Percentiles rank a stretch among this genome's conserved stretches.
Evolutionary conservation across 2,888 invertebrate species (phyloP).

Genomic region (Hirtodrosophila cameraria): DNA sequence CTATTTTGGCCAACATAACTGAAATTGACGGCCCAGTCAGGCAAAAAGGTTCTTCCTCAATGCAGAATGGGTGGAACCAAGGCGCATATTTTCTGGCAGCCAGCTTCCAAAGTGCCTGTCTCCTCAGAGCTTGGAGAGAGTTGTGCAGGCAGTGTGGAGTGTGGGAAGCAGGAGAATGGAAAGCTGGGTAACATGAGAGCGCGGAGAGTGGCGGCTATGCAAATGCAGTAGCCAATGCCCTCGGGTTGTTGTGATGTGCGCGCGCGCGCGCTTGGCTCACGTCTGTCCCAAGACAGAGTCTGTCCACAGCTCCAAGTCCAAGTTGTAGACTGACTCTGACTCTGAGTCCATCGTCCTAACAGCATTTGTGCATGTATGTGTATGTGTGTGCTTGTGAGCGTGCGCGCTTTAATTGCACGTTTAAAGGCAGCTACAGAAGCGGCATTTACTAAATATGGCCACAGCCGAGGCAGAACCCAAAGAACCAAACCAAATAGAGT

Average conservation of each 20-base stretch:
- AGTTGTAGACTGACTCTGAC: conserved; percentile 6
- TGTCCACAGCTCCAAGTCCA: conserved; percentile 14
- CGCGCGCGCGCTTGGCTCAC: conserved; percentile 57
- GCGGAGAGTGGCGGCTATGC: conserved; percentile 71
- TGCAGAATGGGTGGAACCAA: conserved; percentile 33
- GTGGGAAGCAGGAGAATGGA: neutral
- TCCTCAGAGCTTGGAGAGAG: neutral
- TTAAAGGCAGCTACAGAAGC: conserved; percentile 77
- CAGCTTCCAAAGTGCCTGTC: conserved; percentile 37
- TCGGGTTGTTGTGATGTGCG: conserved; percentile 81
- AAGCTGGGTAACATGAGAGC: conserved; percentile 2
- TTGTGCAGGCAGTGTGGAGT: neutral
- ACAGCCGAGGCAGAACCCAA: conserved; percentile 39
- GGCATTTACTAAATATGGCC: conserved; percentile 80
- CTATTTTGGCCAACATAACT: conserved; percentile 67
- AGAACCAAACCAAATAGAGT: neutral
- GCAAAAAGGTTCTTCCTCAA: conserved; percentile 32
- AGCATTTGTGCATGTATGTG: conserved; percentile 30
- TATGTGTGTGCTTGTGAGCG: conserved; percentile 45
- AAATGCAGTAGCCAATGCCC: conserved; percentile 83
- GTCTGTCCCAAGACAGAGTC: conserved; percentile 21
- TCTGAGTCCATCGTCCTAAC: conserved; percentile 44
- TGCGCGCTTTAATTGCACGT: conserved; percentile 77
- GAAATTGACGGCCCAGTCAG: conserved; percentile 61
- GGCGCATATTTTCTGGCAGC: conserved; percentile 31